Base-by-base conservation (phyloP, 35 echinoderm and acorn worm species). In the Diadema setosum region DNA sequence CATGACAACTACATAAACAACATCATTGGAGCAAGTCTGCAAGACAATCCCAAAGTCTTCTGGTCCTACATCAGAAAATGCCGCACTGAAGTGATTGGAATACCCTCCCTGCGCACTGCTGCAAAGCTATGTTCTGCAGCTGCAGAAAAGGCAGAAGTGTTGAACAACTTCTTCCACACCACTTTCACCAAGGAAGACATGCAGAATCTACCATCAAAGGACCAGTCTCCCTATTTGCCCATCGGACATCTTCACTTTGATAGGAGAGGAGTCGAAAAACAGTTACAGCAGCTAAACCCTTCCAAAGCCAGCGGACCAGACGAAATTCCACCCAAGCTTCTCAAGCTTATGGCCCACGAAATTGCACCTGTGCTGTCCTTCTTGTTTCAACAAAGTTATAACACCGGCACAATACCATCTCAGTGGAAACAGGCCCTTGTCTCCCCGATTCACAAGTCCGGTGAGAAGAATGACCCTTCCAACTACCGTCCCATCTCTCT, bases 41-140 rank as follows among this genome's bases (percentile, higher is more conserved):
- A 17, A 4, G 86, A 88, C 8, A 88, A 81, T 23, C 86, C 74
- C 26, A 88, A 88, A 45, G 44, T 49, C 14, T 88, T 88, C 37
- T 81, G 81, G 88, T 42, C 81, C 26, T 84, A 0, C 37, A 45
- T 90, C 6, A 32, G 56, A 25, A 46, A 55, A 4, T 44, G 50
- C 50, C 39, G 81, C 25, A 83, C 46, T 17, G 81, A 90, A 45
- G 46, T 15, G 25, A 18, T 86, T 42, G 88, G 83, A 23, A 87
- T 87, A 39, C n/a, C n/a, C n/a, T n/a, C n/a, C n/a, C n/a, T n/a
- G n/a, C n/a, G n/a, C n/a, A n/a, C n/a, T n/a, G n/a, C n/a, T n/a
- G n/a, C n/a, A n/a, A n/a, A n/a, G n/a, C n/a, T n/a, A n/a, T n/a
- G n/a, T n/a, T n/a, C n/a, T 39, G 58, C 86, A 15, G 60, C 56